Evolutionary conservation across 1,140 invertebrate genomes (phyloP), one percentile per base, ranked within the genome.

Genomic region (Antheraea pernyi): DNA sequence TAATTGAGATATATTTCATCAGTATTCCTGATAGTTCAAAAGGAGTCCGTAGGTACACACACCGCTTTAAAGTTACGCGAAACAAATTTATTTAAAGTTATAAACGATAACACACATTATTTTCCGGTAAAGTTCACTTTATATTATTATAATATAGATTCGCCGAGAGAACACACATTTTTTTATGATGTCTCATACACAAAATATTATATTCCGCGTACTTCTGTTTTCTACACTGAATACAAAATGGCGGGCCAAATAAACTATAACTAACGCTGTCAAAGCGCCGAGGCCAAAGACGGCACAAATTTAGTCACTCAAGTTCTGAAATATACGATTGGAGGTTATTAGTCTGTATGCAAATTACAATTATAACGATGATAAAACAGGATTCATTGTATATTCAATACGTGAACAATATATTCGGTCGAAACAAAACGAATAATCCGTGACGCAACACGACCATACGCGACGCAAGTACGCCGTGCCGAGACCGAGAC

Each of bases 171-270:
- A 6, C 16, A 53, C 16, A 10, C 16, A 53, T 53, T 53, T 53
- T 53, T 53, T 53, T 16, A 30, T 30, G 1, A 30, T 2, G 22
- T 30, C 22, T 16, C 80, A 78, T 78, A 73, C 70, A 78, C 76
- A 79, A 71, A 66, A 37, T 65, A 65, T 65, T 71, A 80, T 86
- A 84, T 88, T 85, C 77, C 77, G 78, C 78, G 70, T 76, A 79
- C 74, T 87, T 79, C 80, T 80, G 74, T 77, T 78, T 67, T 64
- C 39, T 71, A 67, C 70, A 80, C 67, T 77, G 83, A 85, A 86
- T 84, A 85, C 85, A 89, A 89, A 85, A 89, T 89, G 87, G 87
- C 87, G 83, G 84, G 81, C 80, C 65, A 86, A 86, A 83, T 84
- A 85, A 84, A 82, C 74, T 22, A 4, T 18, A 60, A 59, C 59